phyloP scores from a whole-genome alignment of 2,888 invertebrate genomes.

The Octonoba sinensis region DNA sequence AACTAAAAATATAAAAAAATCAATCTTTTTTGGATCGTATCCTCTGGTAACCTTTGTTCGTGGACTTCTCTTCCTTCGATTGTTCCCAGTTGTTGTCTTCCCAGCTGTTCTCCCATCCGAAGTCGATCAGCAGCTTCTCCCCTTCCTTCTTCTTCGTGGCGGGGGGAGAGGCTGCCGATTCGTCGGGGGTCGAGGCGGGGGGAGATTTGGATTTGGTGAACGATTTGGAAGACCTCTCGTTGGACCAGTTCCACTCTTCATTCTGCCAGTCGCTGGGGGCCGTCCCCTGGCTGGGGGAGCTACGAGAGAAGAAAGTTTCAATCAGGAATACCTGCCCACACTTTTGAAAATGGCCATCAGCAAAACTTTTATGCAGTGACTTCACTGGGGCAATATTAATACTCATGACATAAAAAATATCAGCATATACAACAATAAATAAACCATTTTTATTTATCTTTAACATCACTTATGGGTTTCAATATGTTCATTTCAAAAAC shows the following conservation, averaged over 20 bases:
- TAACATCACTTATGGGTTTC: no score
- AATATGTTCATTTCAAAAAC: no score
- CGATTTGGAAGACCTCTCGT: slow-evolving; percentile 9
- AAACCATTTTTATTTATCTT: no score
- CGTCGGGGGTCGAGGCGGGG: slow-evolving; percentile 20
- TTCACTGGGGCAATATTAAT: no score
- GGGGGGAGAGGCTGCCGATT: slow-evolving; percentile 4
- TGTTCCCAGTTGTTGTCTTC: slow-evolving; percentile 49
- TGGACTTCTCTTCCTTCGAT: slow-evolving; percentile 30
- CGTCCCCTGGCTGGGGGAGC: slow-evolving; percentile 26
- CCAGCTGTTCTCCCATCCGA: slow-evolving; percentile 46
- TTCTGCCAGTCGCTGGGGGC: slow-evolving; percentile 33
- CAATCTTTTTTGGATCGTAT: slow-evolving; percentile 63
- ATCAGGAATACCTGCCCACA: no score
- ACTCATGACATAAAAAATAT: no score
- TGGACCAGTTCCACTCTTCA: slow-evolving; percentile 53
- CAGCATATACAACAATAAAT: no score
- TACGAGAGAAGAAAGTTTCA: neutral
- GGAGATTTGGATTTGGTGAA: slow-evolving; percentile 29
- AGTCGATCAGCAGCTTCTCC: slow-evolving; percentile 53
- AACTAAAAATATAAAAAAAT: neutral
- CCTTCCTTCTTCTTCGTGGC: slow-evolving; percentile 26
- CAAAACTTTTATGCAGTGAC: no score
- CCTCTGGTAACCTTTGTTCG: slow-evolving; percentile 57
- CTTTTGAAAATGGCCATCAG: no score